phyloP scores from a whole-genome alignment of 2,888 invertebrate genomes.

The Acrocyrtus sp. region DNA sequence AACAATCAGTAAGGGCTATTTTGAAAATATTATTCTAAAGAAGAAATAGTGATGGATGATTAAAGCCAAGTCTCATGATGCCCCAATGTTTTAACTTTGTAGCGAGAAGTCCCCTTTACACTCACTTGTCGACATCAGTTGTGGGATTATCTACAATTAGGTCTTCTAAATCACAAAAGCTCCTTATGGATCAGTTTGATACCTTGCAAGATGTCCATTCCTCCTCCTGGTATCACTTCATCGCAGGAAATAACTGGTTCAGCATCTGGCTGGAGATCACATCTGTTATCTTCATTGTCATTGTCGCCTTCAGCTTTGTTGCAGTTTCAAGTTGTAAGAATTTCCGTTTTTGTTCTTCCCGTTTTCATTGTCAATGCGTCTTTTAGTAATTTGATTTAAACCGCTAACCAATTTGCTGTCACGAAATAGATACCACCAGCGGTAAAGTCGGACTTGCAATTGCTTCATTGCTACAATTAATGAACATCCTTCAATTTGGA shows the following conservation, averaged over 20 bases:
- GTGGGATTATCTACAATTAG: constrained; percentile 92
- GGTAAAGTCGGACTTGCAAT: constrained; percentile 65
- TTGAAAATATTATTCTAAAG: too few species aligned
- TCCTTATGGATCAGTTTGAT: constrained; percentile 82
- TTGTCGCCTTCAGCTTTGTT: constrained; percentile 87
- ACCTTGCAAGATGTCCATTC: constrained; percentile 71
- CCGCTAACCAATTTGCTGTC: too few species aligned
- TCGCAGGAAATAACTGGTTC: constrained; percentile 90
- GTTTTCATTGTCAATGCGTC: neutral
- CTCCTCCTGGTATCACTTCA: constrained; percentile 75
- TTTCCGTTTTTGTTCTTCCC: too few species aligned
- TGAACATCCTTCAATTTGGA: constrained; percentile 73
- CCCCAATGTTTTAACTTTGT: constrained; percentile 47
- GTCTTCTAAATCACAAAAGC: constrained; percentile 84
- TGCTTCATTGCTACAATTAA: constrained; percentile 67
- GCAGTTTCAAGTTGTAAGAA: constrained; percentile 71
- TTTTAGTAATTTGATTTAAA: too few species aligned
- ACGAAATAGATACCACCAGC: constrained; percentile 58
- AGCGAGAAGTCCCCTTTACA: constrained; percentile 96
- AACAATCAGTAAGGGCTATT: constrained; percentile 68
- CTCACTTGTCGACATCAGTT: constrained; percentile 84
- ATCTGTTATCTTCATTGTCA: constrained; percentile 84
- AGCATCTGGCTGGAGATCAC: constrained; percentile 92
- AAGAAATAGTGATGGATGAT: neutral
- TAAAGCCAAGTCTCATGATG: neutral